A percentile compares a stretch with the other conserved stretches of the same genome.
These are phyloP conservation scores for Trinectes maculatus DNA, from an alignment of 2,113 vertebrate genomes.

Conservation along the genomic window DNA sequence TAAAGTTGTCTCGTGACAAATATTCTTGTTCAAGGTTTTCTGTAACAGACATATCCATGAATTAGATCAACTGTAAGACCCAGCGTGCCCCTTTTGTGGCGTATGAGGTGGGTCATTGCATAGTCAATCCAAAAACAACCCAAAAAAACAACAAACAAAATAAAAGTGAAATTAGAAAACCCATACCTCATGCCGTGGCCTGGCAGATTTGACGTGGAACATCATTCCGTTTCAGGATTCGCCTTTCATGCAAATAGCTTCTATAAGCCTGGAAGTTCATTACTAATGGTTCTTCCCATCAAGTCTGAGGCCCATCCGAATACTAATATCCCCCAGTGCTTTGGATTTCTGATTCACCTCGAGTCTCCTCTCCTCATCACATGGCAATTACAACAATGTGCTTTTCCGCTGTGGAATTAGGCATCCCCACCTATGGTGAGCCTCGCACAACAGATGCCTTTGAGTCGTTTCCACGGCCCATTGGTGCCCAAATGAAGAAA, in stretches of 20 bases:
- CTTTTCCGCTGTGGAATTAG: slow-evolving; percentile 73
- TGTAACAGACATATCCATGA: not conserved
- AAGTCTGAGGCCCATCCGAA: slow-evolving; percentile 65
- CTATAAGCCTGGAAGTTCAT: slow-evolving; percentile 74
- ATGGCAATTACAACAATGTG: slow-evolving; percentile 71
- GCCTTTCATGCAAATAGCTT: slow-evolving; percentile 78
- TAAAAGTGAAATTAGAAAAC: slow-evolving; percentile 28
- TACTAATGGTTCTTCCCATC: slow-evolving; percentile 78
- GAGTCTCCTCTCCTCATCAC: slow-evolving; percentile 56
- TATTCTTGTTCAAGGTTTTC: not conserved
- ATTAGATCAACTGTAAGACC: slow-evolving; percentile 49
- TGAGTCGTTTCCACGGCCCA: slow-evolving; percentile 64
- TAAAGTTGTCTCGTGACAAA: not conserved
- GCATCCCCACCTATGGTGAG: slow-evolving; percentile 58
- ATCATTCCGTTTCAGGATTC: slow-evolving; percentile 70
- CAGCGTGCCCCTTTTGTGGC: too few relatives aligned
- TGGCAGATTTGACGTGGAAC: slow-evolving; percentile 69
- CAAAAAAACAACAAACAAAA: slow-evolving; percentile 8
- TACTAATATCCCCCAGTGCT: slow-evolving; percentile 69
- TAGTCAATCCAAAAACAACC: slow-evolving; percentile 64
- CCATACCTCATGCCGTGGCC: slow-evolving; percentile 31
- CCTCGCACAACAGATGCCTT: slow-evolving; percentile 73
- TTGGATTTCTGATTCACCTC: slow-evolving; percentile 58
- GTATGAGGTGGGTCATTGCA: slow-evolving; percentile 45
- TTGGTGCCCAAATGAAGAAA: slow-evolving; percentile 75